Percentiles rank a stretch among this genome's conserved stretches.
These are phyloP conservation scores for Chymomyza amoena DNA, from an alignment of 2,888 invertebrate genomes.

Conservation along the genomic window DNA sequence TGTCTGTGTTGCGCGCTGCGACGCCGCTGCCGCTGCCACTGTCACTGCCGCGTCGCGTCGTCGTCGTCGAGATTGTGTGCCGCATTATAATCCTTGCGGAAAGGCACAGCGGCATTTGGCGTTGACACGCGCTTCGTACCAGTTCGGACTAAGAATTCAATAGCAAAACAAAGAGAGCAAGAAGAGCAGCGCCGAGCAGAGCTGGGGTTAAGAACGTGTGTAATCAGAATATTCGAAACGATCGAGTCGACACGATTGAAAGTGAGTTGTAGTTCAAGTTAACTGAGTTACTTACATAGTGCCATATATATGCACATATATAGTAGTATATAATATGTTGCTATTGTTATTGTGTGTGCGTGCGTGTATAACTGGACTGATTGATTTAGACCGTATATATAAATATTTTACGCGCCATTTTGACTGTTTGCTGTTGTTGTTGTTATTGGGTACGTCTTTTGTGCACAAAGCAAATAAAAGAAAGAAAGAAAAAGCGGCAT, in stretches of 20 bases:
- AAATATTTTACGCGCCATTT: not conserved
- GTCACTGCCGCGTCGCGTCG: not conserved
- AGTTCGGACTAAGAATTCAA: constrained; percentile 4
- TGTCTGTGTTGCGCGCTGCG: not conserved
- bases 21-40: not conserved
- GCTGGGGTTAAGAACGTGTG: not conserved
- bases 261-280: not conserved
- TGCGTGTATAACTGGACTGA: too few relatives aligned
- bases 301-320: too few relatives aligned
- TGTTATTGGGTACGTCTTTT: not conserved
- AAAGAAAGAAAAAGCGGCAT: not conserved
- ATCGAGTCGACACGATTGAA: not conserved
- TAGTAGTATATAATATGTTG: not conserved
- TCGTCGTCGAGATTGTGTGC: not conserved
- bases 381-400: not conserved
- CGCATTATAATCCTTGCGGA: constrained; percentile 7
- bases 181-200: not conserved
- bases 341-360: not conserved
- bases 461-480: not conserved
- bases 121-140: constrained; percentile 13
- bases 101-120: constrained; percentile 8
- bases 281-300: not conserved
- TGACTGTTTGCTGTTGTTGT: not conserved
- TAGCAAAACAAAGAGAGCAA: not conserved
- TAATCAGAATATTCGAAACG: not conserved